A percentile compares a stretch with the other conserved stretches of the same genome.
These are phyloP conservation scores for Calliphora vomitoria DNA, from an alignment of 2,888 invertebrate species.

Conservation along the genomic window DNA sequence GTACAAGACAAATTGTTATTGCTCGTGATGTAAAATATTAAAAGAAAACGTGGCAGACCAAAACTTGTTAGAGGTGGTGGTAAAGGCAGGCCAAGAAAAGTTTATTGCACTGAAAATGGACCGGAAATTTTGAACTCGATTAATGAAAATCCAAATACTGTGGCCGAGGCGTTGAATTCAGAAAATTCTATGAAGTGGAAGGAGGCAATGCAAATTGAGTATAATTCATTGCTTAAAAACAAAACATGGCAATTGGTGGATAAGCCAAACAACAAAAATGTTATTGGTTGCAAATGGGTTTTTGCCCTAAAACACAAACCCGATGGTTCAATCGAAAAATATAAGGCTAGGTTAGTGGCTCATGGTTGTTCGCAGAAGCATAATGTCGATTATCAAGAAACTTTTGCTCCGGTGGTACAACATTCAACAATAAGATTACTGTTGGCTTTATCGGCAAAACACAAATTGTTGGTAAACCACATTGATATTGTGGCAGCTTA, in stretches of 20 bases:
- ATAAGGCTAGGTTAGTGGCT: conserved; percentile 56
- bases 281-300: conserved; percentile 69
- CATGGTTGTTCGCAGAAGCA: conserved; percentile 55
- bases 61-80: conserved; percentile 46
- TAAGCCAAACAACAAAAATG: conserved; percentile 50
- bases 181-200: conserved; percentile 50
- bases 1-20: conserved; percentile 57
- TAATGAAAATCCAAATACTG: conserved; percentile 57
- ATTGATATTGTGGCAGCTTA: conserved; percentile 67
- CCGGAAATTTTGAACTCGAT: conserved; percentile 59
- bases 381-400: conserved; percentile 48
- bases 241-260: conserved; percentile 69
- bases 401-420: conserved; percentile 36
- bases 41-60: not conserved
- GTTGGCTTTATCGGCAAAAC: conserved; percentile 45
- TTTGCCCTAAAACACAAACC: conserved; percentile 61
- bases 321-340: conserved; percentile 54
- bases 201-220: conserved; percentile 49
- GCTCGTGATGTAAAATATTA: conserved; percentile 66
- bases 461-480: conserved; percentile 57
- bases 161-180: conserved; percentile 55
- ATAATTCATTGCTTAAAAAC: conserved; percentile 30
- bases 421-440: conserved; percentile 35
- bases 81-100: conserved; percentile 54
- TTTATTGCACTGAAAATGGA: conserved; percentile 29